Percentiles rank a stretch among this genome's conserved stretches.
These are phyloP conservation scores for Hyphantria cunea DNA, from an alignment of 1,140 invertebrate genomes.

Conservation along the genomic window DNA sequence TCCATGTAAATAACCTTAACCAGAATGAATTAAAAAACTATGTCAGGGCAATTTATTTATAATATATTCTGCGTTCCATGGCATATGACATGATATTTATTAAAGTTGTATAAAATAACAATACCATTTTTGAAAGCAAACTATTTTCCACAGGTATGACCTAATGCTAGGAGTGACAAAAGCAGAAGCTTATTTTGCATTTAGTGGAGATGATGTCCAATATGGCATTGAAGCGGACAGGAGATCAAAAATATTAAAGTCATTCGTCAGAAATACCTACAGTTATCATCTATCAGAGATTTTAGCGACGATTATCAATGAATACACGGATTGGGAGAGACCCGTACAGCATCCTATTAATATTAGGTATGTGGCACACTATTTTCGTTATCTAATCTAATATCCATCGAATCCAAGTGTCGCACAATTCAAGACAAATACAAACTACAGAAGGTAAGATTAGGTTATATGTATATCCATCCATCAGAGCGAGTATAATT, in stretches of 20 bases:
- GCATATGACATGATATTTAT: no score
- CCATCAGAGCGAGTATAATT: no score
- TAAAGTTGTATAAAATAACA: no score
- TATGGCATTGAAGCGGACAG: conserved; percentile 95
- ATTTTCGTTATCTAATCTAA: not conserved
- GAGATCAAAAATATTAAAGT: conserved; percentile 94
- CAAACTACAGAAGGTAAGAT: no score
- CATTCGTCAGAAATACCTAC: conserved; percentile 96
- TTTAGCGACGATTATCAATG: conserved; percentile 94
- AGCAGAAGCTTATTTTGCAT: conserved; percentile 93
- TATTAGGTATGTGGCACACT: conserved; percentile 83
- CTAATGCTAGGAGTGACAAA: conserved; percentile 96
- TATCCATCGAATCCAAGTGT: no score
- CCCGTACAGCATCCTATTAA: conserved; percentile 96
- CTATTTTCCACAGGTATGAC: conserved; percentile 86
- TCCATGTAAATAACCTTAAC: no score
- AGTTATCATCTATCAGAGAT: conserved; percentile 93
- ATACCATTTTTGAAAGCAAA: no score
- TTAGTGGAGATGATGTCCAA: conserved; percentile 94
- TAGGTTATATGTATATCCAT: no score
- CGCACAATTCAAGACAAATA: no score
- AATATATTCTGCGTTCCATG: no score
- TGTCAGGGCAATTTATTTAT: no score
- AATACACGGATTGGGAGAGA: conserved; percentile 98
- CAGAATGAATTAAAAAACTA: no score